A percentile compares a stretch with the other conserved stretches of the same genome.
These are phyloP conservation scores for Tangara arthus DNA, from an alignment of 2,797 vertebrate genomes.

Conservation along the genomic window DNA sequence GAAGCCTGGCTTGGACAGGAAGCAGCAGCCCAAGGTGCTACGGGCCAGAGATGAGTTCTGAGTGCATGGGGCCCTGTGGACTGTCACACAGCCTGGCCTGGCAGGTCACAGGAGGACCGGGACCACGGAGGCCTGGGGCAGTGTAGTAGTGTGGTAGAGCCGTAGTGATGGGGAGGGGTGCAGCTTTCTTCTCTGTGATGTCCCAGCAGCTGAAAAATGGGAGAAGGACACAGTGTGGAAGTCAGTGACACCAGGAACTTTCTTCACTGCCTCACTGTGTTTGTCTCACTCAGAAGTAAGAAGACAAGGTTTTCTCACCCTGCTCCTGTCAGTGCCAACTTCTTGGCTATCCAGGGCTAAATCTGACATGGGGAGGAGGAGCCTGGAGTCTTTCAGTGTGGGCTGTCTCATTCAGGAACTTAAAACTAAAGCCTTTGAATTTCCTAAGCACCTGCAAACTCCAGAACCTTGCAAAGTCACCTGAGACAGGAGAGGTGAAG, in stretches of 20 bases:
- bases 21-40: neutral
- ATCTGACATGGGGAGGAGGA: neutral
- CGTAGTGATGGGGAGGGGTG: neutral
- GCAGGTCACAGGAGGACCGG: neutral
- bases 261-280: neutral
- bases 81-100: neutral
- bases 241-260: neutral
- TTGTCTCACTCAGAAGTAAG: neutral
- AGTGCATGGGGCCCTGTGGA: neutral
- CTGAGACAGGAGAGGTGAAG: neutral
- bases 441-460: neutral
- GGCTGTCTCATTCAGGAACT: neutral
- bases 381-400: neutral
- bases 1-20: neutral
- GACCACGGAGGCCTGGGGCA: neutral
- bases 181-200: neutral
- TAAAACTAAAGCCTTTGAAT: neutral
- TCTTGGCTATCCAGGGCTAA: neutral
- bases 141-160: constrained; percentile 24
- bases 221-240: neutral
- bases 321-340: neutral
- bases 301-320: neutral
- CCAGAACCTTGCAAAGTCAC: neutral
- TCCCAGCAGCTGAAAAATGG: neutral
- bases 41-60: constrained; percentile 73